Conservation (phyloP, 2,797 vertebrate species). For the Moxostoma hubbsi region DNA sequence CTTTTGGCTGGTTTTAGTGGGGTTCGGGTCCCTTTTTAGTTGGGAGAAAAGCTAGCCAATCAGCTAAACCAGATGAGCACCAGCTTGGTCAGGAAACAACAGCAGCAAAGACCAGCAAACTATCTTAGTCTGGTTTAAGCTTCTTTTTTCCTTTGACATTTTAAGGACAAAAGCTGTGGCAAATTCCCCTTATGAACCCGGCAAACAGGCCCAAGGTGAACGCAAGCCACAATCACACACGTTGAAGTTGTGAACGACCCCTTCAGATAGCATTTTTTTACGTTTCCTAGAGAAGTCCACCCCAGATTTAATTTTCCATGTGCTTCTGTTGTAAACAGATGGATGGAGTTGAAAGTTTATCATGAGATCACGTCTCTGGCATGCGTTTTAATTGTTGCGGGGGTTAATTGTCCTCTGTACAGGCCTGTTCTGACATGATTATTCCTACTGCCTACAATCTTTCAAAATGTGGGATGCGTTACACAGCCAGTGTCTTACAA, state of each 20-base stretch:
- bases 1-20: too few species aligned
- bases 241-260: constrained; percentile 12
- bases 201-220: constrained; percentile 22
- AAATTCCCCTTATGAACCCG: constrained; percentile 15
- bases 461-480: constrained; percentile 7
- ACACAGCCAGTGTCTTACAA: background rate
- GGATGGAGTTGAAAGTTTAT: background rate
- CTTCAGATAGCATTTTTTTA: constrained; percentile 17
- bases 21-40: too few species aligned
- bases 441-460: constrained; percentile 12
- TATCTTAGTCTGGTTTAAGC: too few species aligned
- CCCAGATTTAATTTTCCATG: background rate
- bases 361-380: constrained; percentile 4
- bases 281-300: background rate
- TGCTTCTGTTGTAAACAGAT: background rate
- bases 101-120: too few species aligned
- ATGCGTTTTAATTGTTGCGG: constrained; percentile 26
- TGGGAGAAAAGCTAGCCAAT: too few species aligned
- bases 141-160: background rate
- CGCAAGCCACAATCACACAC: background rate
- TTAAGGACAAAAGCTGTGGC: background rate
- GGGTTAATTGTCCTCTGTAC: constrained; percentile 43
- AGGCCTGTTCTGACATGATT: constrained; percentile 44
- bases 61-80: too few species aligned
- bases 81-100: too few species aligned